Conservation (phyloP, 92 coral and sea anemone genomes). For the Chrysogorgia sp. region DNA sequence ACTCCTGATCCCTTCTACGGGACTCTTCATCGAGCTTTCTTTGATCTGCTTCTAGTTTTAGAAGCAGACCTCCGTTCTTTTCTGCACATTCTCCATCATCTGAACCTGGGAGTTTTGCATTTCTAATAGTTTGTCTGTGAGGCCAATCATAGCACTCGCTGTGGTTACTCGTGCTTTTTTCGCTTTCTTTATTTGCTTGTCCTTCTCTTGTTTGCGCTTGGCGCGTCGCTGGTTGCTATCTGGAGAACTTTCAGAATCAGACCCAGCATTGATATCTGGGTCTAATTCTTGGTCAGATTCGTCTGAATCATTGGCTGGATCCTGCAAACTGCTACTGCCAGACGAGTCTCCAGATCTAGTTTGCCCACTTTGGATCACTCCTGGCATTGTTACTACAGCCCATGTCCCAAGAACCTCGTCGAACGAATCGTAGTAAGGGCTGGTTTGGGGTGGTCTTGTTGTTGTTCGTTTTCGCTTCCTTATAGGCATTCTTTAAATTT, state of each 20-base stretch:
- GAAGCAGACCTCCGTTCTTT: too few relatives aligned
- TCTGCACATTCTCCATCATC: conserved; percentile 45
- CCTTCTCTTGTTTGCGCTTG: background rate
- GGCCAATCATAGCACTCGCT: conserved; percentile 48
- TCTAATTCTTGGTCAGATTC: conserved; percentile 47
- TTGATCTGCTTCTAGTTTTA: too few relatives aligned
- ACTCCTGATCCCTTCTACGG: too few relatives aligned
- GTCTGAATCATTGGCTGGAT: background rate
- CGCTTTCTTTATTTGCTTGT: conserved; percentile 25
- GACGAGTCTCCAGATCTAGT: background rate
- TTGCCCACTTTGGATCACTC: conserved; percentile 29
- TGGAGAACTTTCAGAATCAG: background rate
- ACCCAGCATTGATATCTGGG: conserved; percentile 2
- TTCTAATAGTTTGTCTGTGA: conserved; percentile 49
- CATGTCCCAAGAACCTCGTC: conserved; percentile 65
- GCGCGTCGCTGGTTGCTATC: background rate
- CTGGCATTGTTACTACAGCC: conserved; percentile 65
- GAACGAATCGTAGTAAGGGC: conserved; percentile 62
- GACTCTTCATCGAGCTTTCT: too few relatives aligned
- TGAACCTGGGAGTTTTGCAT: conserved; percentile 63
- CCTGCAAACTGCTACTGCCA: background rate
- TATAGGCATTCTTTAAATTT: conserved; percentile 63
- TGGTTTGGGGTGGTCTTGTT: conserved; percentile 21
- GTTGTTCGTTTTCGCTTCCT: conserved; percentile 63
- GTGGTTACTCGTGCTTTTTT: conserved; percentile 46